A percentile compares a stretch with the other conserved stretches of the same genome.
phyloP scores from a whole-genome alignment of 2,113 vertebrate species.

The Chloroceryle aenea region DNA sequence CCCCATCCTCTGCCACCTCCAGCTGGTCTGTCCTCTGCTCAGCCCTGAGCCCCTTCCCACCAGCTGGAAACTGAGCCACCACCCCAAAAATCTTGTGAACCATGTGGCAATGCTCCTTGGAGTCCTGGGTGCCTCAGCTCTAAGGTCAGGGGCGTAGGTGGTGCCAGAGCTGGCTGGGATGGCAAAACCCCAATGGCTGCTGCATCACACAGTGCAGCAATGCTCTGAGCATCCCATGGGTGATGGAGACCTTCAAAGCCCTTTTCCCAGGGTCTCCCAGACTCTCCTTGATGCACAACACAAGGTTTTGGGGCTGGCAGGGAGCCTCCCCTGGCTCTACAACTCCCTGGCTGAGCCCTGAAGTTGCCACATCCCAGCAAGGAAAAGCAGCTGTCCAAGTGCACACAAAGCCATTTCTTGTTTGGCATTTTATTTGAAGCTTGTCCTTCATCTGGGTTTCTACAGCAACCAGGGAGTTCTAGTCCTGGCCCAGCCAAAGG shows the following conservation, averaged over 20 bases:
- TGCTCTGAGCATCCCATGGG: background rate
- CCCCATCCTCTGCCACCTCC: background rate
- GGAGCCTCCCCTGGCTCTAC: rapidly evolving
- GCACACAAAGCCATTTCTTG: conserved; percentile 14
- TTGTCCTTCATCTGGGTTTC: conserved; percentile 56
- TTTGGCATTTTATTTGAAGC: conserved; percentile 2
- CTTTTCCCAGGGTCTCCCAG: background rate
- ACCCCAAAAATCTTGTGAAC: background rate
- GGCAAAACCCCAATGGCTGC: background rate
- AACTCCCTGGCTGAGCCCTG: rapidly evolving
- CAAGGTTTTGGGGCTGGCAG: rapidly evolving
- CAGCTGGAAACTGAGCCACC: background rate
- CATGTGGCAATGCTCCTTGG: background rate
- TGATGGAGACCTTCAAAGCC: background rate
- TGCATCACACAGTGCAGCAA: background rate
- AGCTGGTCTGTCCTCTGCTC: background rate
- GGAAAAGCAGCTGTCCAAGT: background rate
- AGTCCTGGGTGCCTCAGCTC: background rate
- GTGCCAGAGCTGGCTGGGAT: background rate
- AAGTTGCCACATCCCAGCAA: rapidly evolving
- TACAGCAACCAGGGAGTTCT: conserved; percentile 45
- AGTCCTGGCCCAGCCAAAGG: background rate
- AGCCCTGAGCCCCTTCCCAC: background rate
- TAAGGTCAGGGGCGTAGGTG: background rate
- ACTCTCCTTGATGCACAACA: rapidly evolving